phyloP scores from a whole-genome alignment of 1,140 invertebrate genomes.

The Uloborus diversus region DNA sequence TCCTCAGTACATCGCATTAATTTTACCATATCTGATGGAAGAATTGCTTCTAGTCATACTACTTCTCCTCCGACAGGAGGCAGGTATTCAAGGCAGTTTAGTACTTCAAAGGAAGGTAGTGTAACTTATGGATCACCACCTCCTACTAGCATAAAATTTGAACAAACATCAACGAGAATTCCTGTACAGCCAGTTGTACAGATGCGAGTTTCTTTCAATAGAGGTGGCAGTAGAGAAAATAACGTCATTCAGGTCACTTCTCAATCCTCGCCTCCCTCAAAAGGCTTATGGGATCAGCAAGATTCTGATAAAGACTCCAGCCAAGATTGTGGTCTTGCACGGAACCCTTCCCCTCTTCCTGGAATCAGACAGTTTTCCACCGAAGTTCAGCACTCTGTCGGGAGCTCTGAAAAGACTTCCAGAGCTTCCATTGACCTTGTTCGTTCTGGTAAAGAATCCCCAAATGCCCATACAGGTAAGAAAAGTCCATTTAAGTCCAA shows the following conservation, averaged over 20 bases:
- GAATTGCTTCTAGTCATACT: slow-evolving; percentile 16
- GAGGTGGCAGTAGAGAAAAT: slow-evolving; percentile 29
- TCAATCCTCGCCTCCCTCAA: not conserved
- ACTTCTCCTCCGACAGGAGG: not conserved
- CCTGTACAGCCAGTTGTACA: slow-evolving; percentile 41
- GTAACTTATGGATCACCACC: slow-evolving; percentile 1
- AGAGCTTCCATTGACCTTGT: slow-evolving; percentile 6
- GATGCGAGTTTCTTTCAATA: slow-evolving; percentile 54
- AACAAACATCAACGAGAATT: slow-evolving; percentile 16
- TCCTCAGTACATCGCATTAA: slow-evolving; percentile 43
- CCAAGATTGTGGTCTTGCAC: not conserved
- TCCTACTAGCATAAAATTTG: slow-evolving; percentile 6
- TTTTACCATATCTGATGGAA: slow-evolving; percentile 37
- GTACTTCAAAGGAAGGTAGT: not conserved
- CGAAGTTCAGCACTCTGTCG: slow-evolving; percentile 39
- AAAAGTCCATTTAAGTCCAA: slow-evolving; percentile 21
- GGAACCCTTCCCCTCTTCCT: slow-evolving; percentile 24
- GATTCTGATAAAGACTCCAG: not conserved
- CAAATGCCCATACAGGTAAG: slow-evolving; percentile 38
- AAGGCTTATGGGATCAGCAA: slow-evolving; percentile 52
- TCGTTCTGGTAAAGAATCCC: slow-evolving; percentile 13
- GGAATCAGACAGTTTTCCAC: slow-evolving; percentile 48
- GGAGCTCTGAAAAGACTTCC: not conserved
- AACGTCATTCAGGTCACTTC: slow-evolving; percentile 4
- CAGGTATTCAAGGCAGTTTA: slow-evolving; percentile 20